Evolutionary conservation across 2,113 vertebrate species (phyloP).

Genomic region (Psittacus erithacus): DNA sequence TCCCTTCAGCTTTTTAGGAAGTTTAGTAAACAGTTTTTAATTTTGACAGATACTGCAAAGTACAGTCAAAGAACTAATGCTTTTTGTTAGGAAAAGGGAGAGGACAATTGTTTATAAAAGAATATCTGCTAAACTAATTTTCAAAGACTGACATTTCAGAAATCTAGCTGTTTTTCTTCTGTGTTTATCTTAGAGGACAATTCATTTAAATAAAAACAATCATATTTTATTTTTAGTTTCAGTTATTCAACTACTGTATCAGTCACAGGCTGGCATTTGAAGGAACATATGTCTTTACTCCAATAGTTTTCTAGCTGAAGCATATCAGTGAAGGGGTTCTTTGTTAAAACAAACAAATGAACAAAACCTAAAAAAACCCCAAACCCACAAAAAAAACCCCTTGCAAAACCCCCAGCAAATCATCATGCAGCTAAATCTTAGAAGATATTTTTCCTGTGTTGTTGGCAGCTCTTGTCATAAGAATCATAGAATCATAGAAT

Average conservation of each 20-base stretch:
- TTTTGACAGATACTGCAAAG: neutral
- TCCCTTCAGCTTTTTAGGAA: neutral
- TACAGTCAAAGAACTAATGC: neutral
- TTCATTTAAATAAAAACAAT: neutral
- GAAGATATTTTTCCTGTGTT: neutral
- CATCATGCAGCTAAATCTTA: neutral
- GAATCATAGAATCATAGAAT: neutral
- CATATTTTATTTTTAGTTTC: neutral
- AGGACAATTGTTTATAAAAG: neutral
- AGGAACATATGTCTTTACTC: neutral
- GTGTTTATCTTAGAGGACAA: neutral
- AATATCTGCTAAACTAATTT: neutral
- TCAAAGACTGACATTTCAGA: neutral
- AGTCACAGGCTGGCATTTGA: neutral
- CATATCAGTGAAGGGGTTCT: neutral
- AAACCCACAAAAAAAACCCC: neutral
- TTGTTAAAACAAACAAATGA: neutral
- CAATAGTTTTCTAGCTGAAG: neutral
- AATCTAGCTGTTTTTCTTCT: neutral
- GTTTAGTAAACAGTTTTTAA: neutral
- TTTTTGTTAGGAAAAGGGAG: neutral
- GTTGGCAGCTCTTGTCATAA: neutral
- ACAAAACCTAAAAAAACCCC: neutral
- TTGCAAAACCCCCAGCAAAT: neutral
- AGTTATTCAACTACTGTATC: neutral